These are phyloP conservation scores for Oncorhynchus nerka DNA, from an alignment of 2,113 vertebrate species.

Conservation along the genomic window DNA sequence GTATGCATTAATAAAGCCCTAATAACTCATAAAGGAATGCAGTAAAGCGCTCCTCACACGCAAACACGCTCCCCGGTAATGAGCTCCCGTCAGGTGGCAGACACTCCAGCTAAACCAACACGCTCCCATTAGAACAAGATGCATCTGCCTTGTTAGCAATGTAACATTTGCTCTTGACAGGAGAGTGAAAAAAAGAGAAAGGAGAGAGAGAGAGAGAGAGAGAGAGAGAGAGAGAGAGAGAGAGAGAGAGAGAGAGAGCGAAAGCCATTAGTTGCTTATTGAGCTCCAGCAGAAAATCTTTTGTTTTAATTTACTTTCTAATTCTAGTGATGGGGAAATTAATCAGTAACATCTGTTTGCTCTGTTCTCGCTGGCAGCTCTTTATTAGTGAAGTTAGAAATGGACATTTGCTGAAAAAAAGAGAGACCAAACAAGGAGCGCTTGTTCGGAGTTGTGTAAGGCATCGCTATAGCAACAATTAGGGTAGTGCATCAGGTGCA, in stretches of 20 bases:
- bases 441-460: conserved; percentile 36
- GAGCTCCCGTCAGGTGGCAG: conserved; percentile 31
- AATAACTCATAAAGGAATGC: conserved; percentile 21
- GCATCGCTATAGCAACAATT: conserved; percentile 27
- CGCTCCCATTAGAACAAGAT: conserved; percentile 40
- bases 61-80: conserved; percentile 18
- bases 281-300: conserved; percentile 44
- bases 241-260: background rate
- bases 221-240: conserved; percentile 7
- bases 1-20: conserved; percentile 26
- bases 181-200: no score
- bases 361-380: conserved; percentile 72
- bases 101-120: conserved; percentile 21
- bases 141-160: conserved; percentile 52
- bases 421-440: background rate
- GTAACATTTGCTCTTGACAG: conserved; percentile 44
- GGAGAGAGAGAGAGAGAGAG: conserved; percentile 9
- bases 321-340: conserved; percentile 73
- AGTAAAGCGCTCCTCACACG: background rate
- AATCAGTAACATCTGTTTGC: conserved; percentile 79
- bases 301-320: conserved; percentile 68
- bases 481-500: background rate
- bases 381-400: conserved; percentile 75
- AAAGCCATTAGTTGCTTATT: conserved; percentile 53
- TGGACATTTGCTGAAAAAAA: conserved; percentile 40